Evolutionary conservation across 2,797 vertebrate genomes (phyloP).

Genomic region (Mormyrops attenuatus): DNA sequence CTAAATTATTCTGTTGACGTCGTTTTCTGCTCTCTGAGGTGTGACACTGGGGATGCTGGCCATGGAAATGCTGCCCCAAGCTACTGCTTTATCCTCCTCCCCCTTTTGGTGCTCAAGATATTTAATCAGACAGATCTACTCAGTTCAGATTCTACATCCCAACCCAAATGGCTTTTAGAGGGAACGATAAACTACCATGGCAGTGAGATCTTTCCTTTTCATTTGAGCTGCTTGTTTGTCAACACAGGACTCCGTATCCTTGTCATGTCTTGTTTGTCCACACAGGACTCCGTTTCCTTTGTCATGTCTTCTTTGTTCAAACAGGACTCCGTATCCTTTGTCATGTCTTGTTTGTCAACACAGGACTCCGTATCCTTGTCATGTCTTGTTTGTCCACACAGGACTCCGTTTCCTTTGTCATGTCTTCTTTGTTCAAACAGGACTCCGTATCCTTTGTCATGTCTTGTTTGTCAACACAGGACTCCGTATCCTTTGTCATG

Average conservation of each 20-base stretch:
- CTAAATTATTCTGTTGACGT: background rate
- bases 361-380: background rate
- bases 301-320: background rate
- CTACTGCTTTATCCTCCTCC: background rate
- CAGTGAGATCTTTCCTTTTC: slow-evolving; percentile 53
- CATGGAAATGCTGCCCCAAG: background rate
- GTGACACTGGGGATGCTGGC: background rate
- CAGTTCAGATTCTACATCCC: slow-evolving; percentile 64
- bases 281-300: background rate
- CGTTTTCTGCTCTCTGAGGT: background rate
- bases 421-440: background rate
- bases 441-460: background rate
- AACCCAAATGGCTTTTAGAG: slow-evolving; percentile 68
- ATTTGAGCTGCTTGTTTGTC: slow-evolving; percentile 30
- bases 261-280: background rate
- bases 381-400: too few relatives aligned
- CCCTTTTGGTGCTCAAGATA: slow-evolving; percentile 53
- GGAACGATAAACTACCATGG: slow-evolving; percentile 66
- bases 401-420: background rate
- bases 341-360: background rate
- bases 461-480: background rate
- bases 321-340: background rate
- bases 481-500: background rate
- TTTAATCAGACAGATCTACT: slow-evolving; percentile 73
- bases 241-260: background rate